A percentile compares a stretch with the other conserved stretches of the same genome.
These are phyloP conservation scores for Tangara arthus DNA, from an alignment of 2,797 vertebrate genomes.

Conservation along the genomic window DNA sequence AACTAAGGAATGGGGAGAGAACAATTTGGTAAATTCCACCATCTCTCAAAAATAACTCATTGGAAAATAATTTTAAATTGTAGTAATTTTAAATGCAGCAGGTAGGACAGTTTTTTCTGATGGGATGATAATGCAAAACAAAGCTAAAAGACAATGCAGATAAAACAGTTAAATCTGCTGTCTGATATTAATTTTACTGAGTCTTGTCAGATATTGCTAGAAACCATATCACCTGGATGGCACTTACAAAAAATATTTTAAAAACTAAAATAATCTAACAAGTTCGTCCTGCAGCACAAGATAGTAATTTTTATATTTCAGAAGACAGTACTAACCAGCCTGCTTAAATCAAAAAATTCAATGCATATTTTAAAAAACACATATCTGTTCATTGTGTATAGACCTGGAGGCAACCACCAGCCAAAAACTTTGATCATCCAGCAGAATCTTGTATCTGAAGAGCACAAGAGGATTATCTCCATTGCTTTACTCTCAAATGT, in stretches of 20 bases:
- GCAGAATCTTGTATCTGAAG: background rate
- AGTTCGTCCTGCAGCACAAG: background rate
- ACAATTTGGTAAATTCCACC: background rate
- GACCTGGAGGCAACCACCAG: slow-evolving; percentile 27
- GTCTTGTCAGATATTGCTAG: background rate
- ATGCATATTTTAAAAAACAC: background rate
- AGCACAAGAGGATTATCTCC: background rate
- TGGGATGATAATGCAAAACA: background rate
- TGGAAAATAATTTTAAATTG: background rate
- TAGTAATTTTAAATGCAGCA: background rate
- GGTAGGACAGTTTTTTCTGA: background rate
- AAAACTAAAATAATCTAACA: background rate
- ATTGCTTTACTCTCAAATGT: background rate
- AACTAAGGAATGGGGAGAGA: background rate
- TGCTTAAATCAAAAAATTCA: background rate
- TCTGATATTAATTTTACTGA: background rate
- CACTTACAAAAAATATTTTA: background rate
- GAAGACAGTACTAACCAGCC: background rate
- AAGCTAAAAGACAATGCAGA: background rate
- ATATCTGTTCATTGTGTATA: slow-evolving; percentile 32
- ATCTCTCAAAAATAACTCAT: background rate
- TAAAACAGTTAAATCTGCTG: background rate
- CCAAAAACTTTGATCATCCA: slow-evolving; percentile 49
- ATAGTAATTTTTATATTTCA: background rate
- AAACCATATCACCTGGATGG: background rate